phyloP scores from a whole-genome alignment of 2,888 invertebrate species.

The Ochlodes sylvanus region DNA sequence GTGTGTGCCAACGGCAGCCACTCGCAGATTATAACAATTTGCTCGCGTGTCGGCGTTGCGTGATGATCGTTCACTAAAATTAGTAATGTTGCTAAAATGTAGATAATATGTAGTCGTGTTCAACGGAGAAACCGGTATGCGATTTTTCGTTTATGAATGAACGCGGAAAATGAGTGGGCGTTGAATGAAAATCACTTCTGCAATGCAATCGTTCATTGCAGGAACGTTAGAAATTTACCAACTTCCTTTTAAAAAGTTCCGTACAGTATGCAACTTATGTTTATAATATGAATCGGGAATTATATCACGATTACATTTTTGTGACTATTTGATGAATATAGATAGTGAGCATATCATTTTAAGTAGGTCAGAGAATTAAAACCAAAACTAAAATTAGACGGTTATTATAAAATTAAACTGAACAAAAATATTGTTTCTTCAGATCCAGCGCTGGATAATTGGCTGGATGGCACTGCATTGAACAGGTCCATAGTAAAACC shows the following conservation, averaged over 20 bases:
- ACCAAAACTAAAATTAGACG: too few relatives aligned
- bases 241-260: neutral
- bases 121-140: conserved; percentile 23
- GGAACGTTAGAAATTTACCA: neutral
- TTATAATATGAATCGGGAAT: too few relatives aligned
- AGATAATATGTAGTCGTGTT: conserved; percentile 6
- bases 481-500: too few relatives aligned
- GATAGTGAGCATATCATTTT: too few relatives aligned
- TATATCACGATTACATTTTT: too few relatives aligned
- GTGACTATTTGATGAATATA: too few relatives aligned
- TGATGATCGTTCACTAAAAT: conserved; percentile 23
- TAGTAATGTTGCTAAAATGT: conserved; percentile 18
- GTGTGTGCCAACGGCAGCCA: conserved; percentile 9
- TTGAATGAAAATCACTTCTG: conserved; percentile 18
- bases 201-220: conserved; percentile 1
- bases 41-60: conserved; percentile 28
- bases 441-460: too few relatives aligned
- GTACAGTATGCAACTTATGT: neutral
- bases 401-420: too few relatives aligned
- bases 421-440: too few relatives aligned
- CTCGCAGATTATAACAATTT: conserved; percentile 13
- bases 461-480: too few relatives aligned
- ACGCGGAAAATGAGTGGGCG: conserved; percentile 21
- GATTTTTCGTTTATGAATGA: conserved; percentile 28
- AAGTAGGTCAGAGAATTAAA: too few relatives aligned